Evolutionary conservation across 2,797 vertebrate genomes (phyloP).

Genomic region (Girardinus metallicus): DNA sequence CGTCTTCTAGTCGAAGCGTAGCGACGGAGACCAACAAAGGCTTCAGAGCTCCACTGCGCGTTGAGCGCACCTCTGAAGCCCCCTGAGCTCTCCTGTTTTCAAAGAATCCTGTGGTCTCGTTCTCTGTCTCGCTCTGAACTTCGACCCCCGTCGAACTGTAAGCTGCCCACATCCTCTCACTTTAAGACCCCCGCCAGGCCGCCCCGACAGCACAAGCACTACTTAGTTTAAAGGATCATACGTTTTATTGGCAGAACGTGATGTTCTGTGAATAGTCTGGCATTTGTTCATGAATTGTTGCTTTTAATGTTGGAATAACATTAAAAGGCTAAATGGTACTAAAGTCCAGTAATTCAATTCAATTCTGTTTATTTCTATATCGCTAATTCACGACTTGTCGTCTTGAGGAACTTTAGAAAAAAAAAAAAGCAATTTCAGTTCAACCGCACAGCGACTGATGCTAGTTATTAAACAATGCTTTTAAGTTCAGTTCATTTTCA

Average conservation of each 20-base stretch:
- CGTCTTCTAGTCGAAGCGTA: conserved; percentile 21
- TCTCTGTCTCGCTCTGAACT: conserved; percentile 60
- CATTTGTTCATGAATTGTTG: neutral
- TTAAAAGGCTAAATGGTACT: neutral
- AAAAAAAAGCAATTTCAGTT: too few relatives aligned
- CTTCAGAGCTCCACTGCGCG: conserved; percentile 18
- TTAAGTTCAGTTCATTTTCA: too few relatives aligned
- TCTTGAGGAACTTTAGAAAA: too few relatives aligned
- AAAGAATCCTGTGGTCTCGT: conserved; percentile 81
- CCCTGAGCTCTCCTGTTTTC: conserved; percentile 84
- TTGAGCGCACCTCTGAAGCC: conserved; percentile 62
- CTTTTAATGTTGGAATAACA: neutral
- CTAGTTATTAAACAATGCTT: too few relatives aligned
- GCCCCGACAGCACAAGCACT: conserved; percentile 15
- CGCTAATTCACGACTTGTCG: too few relatives aligned
- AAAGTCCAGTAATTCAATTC: too few relatives aligned
- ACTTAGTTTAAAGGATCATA: neutral
- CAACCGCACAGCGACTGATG: too few relatives aligned
- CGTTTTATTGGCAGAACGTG: neutral
- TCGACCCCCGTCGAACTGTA: conserved; percentile 66
- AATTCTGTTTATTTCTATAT: too few relatives aligned
- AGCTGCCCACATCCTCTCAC: conserved; percentile 80
- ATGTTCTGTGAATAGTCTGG: neutral
- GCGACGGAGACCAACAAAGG: conserved; percentile 55
- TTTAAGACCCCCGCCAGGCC: conserved; percentile 65